These are phyloP conservation scores for Eumerus sabulonum DNA, from an alignment of 2,888 invertebrate genomes.

Conservation along the genomic window DNA sequence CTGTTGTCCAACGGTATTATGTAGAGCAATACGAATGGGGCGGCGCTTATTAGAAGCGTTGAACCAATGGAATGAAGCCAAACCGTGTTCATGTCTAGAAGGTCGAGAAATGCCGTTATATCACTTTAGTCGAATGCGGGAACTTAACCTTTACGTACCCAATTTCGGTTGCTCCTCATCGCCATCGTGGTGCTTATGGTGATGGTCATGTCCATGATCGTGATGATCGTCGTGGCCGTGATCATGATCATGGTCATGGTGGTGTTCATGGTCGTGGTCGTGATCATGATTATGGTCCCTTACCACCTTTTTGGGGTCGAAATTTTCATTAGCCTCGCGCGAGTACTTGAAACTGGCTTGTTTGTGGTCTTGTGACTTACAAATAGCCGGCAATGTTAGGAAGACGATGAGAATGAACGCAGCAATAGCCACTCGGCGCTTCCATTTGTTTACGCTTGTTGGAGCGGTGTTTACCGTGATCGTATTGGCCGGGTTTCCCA, in stretches of 20 bases:
- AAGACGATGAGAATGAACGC: conserved; percentile 74
- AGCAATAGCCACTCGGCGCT: conserved; percentile 71
- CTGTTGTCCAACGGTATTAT: conserved; percentile 95
- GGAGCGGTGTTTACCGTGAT: not conserved
- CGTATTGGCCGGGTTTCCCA: conserved; percentile 12
- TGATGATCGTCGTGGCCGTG: conserved; percentile 46
- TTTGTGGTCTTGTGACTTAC: conserved; percentile 81
- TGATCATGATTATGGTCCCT: conserved; percentile 35
- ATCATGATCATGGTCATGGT: conserved; percentile 64
- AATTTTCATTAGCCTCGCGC: conserved; percentile 82
- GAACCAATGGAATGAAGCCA: conserved; percentile 93
- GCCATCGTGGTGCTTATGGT: conserved; percentile 49
- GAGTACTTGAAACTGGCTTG: conserved; percentile 92
- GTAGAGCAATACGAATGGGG: conserved; percentile 95
- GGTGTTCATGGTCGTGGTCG: conserved; percentile 78
- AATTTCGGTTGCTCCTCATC: conserved; percentile 45
- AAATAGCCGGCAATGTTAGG: conserved; percentile 76
- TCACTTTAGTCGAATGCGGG: not conserved
- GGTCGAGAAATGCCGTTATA: conserved; percentile 3
- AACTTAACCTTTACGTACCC: conserved; percentile 69
- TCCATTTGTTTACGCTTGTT: conserved; percentile 34
- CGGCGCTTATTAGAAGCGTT: conserved; percentile 95
- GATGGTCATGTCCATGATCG: conserved; percentile 65
- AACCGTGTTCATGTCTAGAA: conserved; percentile 75
- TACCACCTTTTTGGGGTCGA: conserved; percentile 63